These are phyloP conservation scores for Antheraea yamamai DNA, from an alignment of 2,888 invertebrate species.

Conservation along the genomic window DNA sequence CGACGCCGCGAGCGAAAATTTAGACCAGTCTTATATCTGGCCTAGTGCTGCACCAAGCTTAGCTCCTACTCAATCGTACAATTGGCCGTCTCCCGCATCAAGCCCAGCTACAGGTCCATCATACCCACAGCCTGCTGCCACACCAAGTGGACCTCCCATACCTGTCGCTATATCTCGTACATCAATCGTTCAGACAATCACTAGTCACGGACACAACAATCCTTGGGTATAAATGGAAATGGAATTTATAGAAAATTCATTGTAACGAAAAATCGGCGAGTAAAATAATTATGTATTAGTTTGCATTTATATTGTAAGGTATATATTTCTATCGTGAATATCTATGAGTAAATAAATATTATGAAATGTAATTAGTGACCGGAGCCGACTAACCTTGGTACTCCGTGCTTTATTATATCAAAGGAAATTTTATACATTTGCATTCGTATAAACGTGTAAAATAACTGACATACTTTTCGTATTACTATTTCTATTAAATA, in stretches of 20 bases:
- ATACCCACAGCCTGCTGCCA: constrained; percentile 34
- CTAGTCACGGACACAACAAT: constrained; percentile 46
- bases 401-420: constrained; percentile 39
- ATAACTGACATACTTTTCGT: not conserved
- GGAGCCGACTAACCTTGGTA: constrained; percentile 54
- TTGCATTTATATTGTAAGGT: constrained; percentile 55
- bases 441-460: constrained; percentile 37
- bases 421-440: constrained; percentile 51
- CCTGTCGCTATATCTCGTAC: constrained; percentile 59
- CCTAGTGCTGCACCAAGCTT: constrained; percentile 6
- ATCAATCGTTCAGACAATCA: constrained; percentile 58
- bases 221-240: constrained; percentile 49
- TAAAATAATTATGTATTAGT: constrained; percentile 38
- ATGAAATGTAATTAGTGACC: constrained; percentile 54
- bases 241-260: constrained; percentile 19
- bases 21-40: constrained; percentile 22
- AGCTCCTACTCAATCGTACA: not conserved
- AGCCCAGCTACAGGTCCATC: constrained; percentile 3
- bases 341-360: constrained; percentile 46
- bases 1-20: constrained; percentile 23
- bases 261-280: constrained; percentile 40
- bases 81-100: constrained; percentile 20
- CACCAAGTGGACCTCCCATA: constrained; percentile 40
- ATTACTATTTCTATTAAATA: not conserved
- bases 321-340: constrained; percentile 35